A percentile compares a stretch with the other conserved stretches of the same genome.
These are phyloP conservation scores for Acrocyrtus sp. DNA, from an alignment of 2,888 invertebrate species.

Conservation along the genomic window DNA sequence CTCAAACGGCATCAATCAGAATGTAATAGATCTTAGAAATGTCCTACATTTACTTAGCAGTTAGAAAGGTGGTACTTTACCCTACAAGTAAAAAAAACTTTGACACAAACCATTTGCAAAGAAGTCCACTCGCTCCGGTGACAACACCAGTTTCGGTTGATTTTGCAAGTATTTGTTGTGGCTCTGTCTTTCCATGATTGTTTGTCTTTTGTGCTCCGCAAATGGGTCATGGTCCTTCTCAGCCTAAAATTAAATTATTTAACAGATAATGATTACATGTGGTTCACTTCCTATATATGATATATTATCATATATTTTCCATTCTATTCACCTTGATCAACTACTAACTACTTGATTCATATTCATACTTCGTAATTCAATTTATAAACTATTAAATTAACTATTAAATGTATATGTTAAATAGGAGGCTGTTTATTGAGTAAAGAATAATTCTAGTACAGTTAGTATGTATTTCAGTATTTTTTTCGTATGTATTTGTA, in stretches of 20 bases:
- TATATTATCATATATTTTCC: no score
- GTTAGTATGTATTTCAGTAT: no score
- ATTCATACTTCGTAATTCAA: background rate
- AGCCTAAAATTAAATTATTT: slow-evolving; percentile 77
- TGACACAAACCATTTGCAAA: slow-evolving; percentile 92
- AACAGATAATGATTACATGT: background rate
- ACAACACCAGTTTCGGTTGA: slow-evolving; percentile 81
- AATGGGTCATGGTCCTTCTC: slow-evolving; percentile 95
- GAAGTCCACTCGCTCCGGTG: slow-evolving; percentile 96
- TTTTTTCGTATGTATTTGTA: no score
- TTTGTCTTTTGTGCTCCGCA: slow-evolving; percentile 89
- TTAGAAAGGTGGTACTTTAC: slow-evolving; percentile 3
- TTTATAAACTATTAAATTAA: no score
- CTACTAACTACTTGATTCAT: background rate
- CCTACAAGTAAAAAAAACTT: slow-evolving; percentile 18
- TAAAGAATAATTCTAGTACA: no score
- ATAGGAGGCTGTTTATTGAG: no score
- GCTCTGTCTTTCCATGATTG: slow-evolving; percentile 90
- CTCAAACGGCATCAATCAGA: slow-evolving; percentile 44
- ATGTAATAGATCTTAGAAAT: background rate
- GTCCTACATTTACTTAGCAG: no score
- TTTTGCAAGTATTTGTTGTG: slow-evolving; percentile 91
- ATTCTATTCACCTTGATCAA: no score
- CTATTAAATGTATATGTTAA: no score
- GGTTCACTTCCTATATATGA: no score